A percentile compares a stretch with the other conserved stretches of the same genome.
phyloP scores from a whole-genome alignment of 2,113 vertebrate species.

The Charadrius vociferus region DNA sequence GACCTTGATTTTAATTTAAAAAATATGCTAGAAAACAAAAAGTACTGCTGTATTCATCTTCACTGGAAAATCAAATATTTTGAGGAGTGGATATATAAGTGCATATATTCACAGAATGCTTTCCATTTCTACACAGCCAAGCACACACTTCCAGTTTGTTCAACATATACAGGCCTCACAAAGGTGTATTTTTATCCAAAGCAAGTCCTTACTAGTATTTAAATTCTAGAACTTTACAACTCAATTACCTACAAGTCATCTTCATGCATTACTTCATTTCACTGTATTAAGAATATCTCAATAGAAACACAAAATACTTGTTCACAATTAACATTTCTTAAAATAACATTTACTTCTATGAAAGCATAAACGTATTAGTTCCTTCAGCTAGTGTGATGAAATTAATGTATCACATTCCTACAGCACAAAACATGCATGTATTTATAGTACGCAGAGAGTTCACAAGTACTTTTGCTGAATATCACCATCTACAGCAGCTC shows the following conservation, averaged over 20 bases:
- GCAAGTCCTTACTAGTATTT: neutral
- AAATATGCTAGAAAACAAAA: neutral
- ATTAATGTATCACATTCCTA: neutral
- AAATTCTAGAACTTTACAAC: neutral
- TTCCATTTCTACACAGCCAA: neutral
- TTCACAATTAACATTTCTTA: neutral
- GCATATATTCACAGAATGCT: neutral
- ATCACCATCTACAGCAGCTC: neutral
- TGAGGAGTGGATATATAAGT: neutral
- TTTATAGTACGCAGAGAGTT: neutral
- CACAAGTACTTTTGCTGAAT: neutral
- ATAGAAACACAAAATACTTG: neutral
- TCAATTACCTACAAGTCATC: neutral
- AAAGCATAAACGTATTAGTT: neutral
- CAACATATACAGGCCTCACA: neutral
- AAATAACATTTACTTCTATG: neutral
- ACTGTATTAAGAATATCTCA: neutral
- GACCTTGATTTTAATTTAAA: neutral
- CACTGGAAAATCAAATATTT: neutral
- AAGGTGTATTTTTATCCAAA: neutral
- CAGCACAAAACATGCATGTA: neutral
- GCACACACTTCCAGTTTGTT: neutral
- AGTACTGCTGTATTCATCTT: neutral
- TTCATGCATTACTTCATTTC: neutral
- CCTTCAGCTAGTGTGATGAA: neutral